A percentile compares a stretch with the other conserved stretches of the same genome.
These are phyloP conservation scores for Euplagia quadripunctaria DNA, from an alignment of 2,888 invertebrate species.

Conservation along the genomic window DNA sequence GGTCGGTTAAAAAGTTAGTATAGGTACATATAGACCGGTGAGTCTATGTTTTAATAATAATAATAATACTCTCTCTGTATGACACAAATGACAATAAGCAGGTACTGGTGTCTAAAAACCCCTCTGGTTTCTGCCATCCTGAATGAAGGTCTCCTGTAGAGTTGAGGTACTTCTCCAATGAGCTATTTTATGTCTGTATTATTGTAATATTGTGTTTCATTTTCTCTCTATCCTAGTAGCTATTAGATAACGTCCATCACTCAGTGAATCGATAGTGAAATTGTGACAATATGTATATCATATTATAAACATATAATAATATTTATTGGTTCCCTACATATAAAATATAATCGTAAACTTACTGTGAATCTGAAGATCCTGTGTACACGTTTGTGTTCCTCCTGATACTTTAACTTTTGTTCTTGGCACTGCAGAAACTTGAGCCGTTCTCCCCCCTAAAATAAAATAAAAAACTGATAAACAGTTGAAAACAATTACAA, in stretches of 20 bases:
- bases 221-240: too few species aligned
- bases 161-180: too few species aligned
- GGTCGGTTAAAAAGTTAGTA: too few species aligned
- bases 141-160: not conserved
- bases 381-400: conserved; percentile 95
- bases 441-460: conserved; percentile 90
- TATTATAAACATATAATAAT: not conserved
- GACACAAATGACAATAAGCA: too few species aligned
- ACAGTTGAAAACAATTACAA: not conserved
- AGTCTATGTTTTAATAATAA: too few species aligned
- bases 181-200: too few species aligned
- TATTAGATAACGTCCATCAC: too few species aligned
- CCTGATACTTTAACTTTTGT: conserved; percentile 96
- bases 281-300: too few species aligned
- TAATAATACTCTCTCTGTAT: too few species aligned
- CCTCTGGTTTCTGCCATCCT: not conserved
- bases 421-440: conserved; percentile 94
- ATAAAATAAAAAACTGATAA: conserved; percentile 16
- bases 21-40: too few species aligned
- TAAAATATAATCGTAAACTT: conserved; percentile 60
- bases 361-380: conserved; percentile 91
- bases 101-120: not conserved
- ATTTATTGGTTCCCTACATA: not conserved
- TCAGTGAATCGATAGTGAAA: too few species aligned
- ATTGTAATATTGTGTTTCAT: too few species aligned